These are phyloP conservation scores for Chionodraco myersi DNA, from an alignment of 2,113 vertebrate species.

Conservation along the genomic window DNA sequence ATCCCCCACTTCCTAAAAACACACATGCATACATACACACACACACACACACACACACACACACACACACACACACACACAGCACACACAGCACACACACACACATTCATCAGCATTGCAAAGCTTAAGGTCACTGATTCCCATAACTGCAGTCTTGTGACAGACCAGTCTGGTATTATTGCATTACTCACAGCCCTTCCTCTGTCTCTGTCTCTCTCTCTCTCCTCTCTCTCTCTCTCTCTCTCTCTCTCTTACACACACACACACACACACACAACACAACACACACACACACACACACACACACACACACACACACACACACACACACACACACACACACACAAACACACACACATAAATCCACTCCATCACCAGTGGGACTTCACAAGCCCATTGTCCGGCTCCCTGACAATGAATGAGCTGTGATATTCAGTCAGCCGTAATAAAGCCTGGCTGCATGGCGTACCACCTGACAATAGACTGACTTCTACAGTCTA, in stretches of 20 bases:
- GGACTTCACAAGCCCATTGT: conserved; percentile 55
- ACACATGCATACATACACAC: conserved; percentile 22
- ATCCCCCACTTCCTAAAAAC: conserved; percentile 35
- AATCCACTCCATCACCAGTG: background rate
- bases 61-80: conserved; percentile 37
- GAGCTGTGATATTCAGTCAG: conserved; percentile 48
- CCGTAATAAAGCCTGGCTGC: conserved; percentile 51
- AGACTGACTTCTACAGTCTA: conserved; percentile 8
- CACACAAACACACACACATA: background rate
- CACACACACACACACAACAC: conserved; percentile 23
- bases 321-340: no score
- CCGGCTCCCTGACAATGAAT: conserved; percentile 31
- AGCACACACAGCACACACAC: conserved; percentile 28
- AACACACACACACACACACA: background rate
- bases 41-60: conserved; percentile 41
- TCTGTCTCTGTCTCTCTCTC: background rate
- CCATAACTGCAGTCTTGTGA: conserved; percentile 76
- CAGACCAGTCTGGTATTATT: conserved; percentile 55
- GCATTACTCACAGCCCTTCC: conserved; percentile 59
- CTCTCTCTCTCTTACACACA: no score
- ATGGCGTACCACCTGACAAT: conserved; percentile 32
- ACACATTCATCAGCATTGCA: conserved; percentile 30
- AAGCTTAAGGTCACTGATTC: conserved; percentile 59
- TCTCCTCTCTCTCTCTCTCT: no score
- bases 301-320: no score